Conservation (phyloP, 2,888 invertebrate genomes). For the Tetanocera ferruginea region DNA sequence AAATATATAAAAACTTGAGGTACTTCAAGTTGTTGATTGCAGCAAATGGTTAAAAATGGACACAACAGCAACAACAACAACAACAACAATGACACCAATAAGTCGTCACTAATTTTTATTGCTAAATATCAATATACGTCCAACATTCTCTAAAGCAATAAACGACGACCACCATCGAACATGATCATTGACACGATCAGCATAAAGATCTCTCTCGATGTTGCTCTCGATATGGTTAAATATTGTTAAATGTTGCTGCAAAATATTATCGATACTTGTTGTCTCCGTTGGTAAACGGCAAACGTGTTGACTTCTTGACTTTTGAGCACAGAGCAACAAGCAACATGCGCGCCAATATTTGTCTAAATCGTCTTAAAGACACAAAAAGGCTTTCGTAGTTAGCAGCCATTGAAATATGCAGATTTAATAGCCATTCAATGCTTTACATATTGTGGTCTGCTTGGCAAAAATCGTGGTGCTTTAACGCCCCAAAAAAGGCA, state of each 20-base stretch:
- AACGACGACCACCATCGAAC: conserved; percentile 46
- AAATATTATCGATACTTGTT: background rate
- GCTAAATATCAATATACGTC: background rate
- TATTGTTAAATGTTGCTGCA: conserved; percentile 4
- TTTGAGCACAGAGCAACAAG: conserved; percentile 29
- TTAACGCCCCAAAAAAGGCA: background rate
- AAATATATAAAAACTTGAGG: background rate
- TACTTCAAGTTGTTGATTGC: background rate
- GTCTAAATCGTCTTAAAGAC: background rate
- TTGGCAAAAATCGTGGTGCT: background rate
- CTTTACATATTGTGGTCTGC: background rate
- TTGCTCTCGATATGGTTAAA: conserved; percentile 14
- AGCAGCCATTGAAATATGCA: conserved; percentile 11
- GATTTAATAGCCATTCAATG: background rate
- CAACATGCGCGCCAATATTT: background rate
- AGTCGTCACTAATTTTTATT: conserved; percentile 25
- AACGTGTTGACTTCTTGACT: conserved; percentile 64
- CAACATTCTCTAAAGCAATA: background rate
- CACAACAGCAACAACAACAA: too few species aligned
- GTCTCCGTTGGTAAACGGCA: conserved; percentile 43
- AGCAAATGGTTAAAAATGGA: background rate
- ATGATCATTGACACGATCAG: conserved; percentile 42
- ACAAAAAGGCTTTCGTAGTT: background rate
- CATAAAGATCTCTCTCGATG: background rate
- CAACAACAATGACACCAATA: background rate